Conservation (phyloP, 2,888 invertebrate genomes). For the Papilio protenor region DNA sequence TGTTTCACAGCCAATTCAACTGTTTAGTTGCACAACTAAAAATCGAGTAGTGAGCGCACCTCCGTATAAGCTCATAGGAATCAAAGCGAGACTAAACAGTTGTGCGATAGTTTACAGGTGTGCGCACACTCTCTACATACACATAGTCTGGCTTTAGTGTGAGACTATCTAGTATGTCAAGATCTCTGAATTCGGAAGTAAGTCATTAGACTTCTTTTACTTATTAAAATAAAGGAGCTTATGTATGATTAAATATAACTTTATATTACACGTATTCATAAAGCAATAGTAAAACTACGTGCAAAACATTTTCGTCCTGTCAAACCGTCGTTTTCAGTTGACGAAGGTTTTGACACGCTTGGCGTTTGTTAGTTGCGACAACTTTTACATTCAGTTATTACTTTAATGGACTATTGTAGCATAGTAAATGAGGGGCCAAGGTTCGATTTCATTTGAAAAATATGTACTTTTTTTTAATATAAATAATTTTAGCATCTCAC, state of each 20-base stretch:
- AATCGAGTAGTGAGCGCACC: too few relatives aligned
- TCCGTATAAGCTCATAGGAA: too few relatives aligned
- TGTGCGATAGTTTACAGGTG: too few relatives aligned
- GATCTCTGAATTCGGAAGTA: too few relatives aligned
- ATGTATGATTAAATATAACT: neutral
- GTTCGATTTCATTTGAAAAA: neutral
- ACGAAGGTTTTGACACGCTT: constrained; percentile 10
- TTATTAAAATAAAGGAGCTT: neutral
- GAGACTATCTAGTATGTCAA: too few relatives aligned
- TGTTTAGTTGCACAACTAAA: too few relatives aligned
- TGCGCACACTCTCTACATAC: too few relatives aligned
- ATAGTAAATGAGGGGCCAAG: neutral
- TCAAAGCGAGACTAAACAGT: too few relatives aligned
- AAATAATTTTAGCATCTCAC: neutral
- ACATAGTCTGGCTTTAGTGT: too few relatives aligned
- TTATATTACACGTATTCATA: neutral
- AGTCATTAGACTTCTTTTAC: too few relatives aligned
- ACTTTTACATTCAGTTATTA: constrained; percentile 2
- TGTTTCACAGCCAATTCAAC: too few relatives aligned
- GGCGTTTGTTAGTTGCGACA: constrained; percentile 1
- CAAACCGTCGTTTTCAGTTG: constrained; percentile 9
- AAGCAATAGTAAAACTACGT: neutral
- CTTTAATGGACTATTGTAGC: neutral
- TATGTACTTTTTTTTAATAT: neutral
- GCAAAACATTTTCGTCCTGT: constrained; percentile 19